These are phyloP conservation scores for Spilarctia lutea DNA, from an alignment of 2,888 invertebrate species.

Conservation along the genomic window DNA sequence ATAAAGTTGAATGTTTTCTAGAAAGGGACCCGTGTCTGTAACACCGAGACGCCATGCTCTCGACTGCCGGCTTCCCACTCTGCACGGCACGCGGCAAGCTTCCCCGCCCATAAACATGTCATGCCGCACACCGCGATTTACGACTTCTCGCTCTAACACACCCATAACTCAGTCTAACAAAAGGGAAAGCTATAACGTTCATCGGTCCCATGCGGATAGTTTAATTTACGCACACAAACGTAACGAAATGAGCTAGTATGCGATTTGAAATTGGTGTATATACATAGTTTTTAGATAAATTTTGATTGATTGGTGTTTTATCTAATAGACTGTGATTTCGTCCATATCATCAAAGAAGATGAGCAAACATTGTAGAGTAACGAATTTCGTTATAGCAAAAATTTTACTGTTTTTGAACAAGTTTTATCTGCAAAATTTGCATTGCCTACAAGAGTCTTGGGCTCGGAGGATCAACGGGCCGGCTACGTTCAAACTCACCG, in stretches of 20 bases:
- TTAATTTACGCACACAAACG: conserved; percentile 85
- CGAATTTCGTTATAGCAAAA: conserved; percentile 13
- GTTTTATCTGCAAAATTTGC: conserved; percentile 54
- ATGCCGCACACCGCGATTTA: conserved; percentile 81
- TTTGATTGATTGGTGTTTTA: conserved; percentile 13
- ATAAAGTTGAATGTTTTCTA: conserved; percentile 11
- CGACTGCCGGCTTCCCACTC: conserved; percentile 80
- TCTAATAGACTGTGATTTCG: neutral
- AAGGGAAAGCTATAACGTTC: conserved; percentile 86
- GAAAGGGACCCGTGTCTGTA: conserved; percentile 23
- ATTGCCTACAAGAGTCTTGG: conserved; percentile 74
- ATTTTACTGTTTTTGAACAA: conserved; percentile 2
- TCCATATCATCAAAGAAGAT: neutral
- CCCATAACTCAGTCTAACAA: conserved; percentile 84
- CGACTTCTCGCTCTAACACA: conserved; percentile 85
- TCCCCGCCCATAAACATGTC: conserved; percentile 87
- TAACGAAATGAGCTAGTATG: conserved; percentile 82
- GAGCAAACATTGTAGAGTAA: neutral
- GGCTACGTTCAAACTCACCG: conserved; percentile 76
- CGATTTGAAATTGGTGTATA: conserved; percentile 69
- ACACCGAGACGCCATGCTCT: conserved; percentile 78
- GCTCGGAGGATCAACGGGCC: conserved; percentile 76
- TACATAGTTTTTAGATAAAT: conserved; percentile 60
- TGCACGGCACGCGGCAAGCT: conserved; percentile 69
- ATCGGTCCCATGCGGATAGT: conserved; percentile 86